A percentile compares a stretch with the other conserved stretches of the same genome.
These are phyloP conservation scores for Aspidapion aeneum DNA, from an alignment of 2,888 invertebrate species.

Conservation along the genomic window DNA sequence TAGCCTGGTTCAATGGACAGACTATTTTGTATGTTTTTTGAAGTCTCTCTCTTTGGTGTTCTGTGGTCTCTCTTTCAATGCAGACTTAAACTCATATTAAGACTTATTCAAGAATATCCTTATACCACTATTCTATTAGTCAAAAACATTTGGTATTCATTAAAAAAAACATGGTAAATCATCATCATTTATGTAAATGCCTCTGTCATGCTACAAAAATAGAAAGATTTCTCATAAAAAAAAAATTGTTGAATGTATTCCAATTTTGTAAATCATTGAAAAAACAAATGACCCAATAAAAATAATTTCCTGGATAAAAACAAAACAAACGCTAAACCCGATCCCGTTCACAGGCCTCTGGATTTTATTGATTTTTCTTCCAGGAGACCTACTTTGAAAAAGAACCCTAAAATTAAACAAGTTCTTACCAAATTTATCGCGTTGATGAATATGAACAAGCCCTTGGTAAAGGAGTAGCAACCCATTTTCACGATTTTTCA, in stretches of 20 bases:
- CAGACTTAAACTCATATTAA: too few relatives aligned
- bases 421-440: slow-evolving; percentile 70
- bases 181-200: too few relatives aligned
- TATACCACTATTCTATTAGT: too few relatives aligned
- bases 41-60: too few relatives aligned
- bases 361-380: neutral
- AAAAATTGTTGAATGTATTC: neutral
- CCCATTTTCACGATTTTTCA: slow-evolving; percentile 47
- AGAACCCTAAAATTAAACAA: neutral
- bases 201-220: neutral
- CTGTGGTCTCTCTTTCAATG: too few relatives aligned
- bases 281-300: neutral
- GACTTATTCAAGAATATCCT: too few relatives aligned
- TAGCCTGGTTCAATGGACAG: too few relatives aligned
- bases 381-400: neutral
- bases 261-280: neutral
- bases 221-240: neutral
- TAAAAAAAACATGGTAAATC: too few relatives aligned
- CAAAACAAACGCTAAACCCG: neutral
- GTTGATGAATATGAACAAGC: slow-evolving; percentile 67
- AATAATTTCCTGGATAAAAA: too few relatives aligned
- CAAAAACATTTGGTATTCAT: too few relatives aligned
- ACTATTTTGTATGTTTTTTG: too few relatives aligned
- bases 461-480: slow-evolving; percentile 69
- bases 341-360: neutral